Evolutionary conservation across 2,113 vertebrate species (phyloP).

Genomic region (Nymphicus hollandicus): DNA sequence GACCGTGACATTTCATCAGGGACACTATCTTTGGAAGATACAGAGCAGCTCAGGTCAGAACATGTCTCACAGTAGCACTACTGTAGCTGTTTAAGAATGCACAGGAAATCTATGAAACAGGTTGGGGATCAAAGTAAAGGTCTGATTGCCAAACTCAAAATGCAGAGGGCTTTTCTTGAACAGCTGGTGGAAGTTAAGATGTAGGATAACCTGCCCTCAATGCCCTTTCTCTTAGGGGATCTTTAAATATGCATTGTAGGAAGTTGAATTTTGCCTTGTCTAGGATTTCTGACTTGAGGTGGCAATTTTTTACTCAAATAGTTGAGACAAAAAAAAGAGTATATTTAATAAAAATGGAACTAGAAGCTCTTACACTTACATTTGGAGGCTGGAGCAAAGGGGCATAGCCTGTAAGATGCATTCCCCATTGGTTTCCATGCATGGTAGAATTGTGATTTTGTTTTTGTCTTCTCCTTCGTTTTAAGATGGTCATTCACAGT

Average conservation of each 20-base stretch:
- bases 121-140: not conserved
- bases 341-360: not conserved
- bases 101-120: not conserved
- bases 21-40: not conserved
- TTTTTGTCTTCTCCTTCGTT: not conserved
- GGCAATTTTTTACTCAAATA: not conserved
- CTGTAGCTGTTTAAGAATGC: not conserved
- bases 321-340: not conserved
- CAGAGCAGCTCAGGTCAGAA: not conserved
- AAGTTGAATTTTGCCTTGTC: not conserved
- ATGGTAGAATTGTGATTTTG: rapidly evolving
- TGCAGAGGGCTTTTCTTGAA: not conserved
- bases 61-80: not conserved
- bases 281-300: not conserved
- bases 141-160: not conserved
- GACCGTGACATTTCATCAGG: not conserved
- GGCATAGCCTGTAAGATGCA: not conserved
- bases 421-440: not conserved
- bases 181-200: not conserved
- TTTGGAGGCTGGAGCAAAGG: not conserved
- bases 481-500: not conserved
- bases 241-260: not conserved
- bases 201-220: not conserved
- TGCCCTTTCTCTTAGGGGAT: not conserved
- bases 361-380: not conserved